A percentile compares a stretch with the other conserved stretches of the same genome.
These are phyloP conservation scores for Drosophila paulistorum DNA, from an alignment of 1,140 invertebrate genomes.

Conservation along the genomic window DNA sequence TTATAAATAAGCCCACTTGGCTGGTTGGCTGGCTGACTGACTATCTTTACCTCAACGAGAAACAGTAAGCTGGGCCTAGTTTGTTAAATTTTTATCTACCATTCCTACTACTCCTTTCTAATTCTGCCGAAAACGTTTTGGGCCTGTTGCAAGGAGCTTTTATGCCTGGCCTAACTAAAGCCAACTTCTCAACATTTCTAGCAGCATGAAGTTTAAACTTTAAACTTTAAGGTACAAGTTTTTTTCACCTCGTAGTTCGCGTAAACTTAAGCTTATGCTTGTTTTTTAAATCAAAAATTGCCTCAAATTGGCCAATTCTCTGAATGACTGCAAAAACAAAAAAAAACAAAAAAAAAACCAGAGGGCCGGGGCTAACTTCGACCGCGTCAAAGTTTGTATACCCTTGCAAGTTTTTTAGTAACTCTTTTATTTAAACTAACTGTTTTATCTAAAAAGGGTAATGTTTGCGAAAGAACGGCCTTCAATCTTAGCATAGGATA, in stretches of 20 bases:
- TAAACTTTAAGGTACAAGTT: too few species aligned
- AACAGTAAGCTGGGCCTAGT: conserved; percentile 17
- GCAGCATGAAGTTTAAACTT: conserved; percentile 5
- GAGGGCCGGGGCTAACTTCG: too few species aligned
- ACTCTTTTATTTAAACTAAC: too few species aligned
- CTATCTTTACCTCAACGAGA: conserved; percentile 24
- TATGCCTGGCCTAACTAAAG: conserved; percentile 61
- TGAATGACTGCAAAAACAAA: background rate
- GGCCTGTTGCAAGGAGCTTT: conserved; percentile 54
- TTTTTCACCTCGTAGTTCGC: too few species aligned
- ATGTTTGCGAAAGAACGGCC: too few species aligned
- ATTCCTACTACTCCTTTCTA: conserved; percentile 38
- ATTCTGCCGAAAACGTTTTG: conserved; percentile 17
- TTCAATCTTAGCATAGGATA: too few species aligned
- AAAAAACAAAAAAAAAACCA: too few species aligned
- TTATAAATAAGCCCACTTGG: conserved; percentile 71
- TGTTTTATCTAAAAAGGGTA: too few species aligned
- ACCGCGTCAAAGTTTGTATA: too few species aligned
- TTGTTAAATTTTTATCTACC: conserved; percentile 24
- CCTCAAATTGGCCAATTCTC: conserved; percentile 19
- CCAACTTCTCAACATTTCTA: conserved; percentile 18
- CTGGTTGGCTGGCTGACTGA: conserved; percentile 52
- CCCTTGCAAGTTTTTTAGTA: too few species aligned
- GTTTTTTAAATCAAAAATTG: background rate
- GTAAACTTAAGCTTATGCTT: too few species aligned